Percentiles rank a stretch among this genome's conserved stretches.
Evolutionary conservation across 2,797 vertebrate species (phyloP).

Genomic region (Echiichthys vipera): DNA sequence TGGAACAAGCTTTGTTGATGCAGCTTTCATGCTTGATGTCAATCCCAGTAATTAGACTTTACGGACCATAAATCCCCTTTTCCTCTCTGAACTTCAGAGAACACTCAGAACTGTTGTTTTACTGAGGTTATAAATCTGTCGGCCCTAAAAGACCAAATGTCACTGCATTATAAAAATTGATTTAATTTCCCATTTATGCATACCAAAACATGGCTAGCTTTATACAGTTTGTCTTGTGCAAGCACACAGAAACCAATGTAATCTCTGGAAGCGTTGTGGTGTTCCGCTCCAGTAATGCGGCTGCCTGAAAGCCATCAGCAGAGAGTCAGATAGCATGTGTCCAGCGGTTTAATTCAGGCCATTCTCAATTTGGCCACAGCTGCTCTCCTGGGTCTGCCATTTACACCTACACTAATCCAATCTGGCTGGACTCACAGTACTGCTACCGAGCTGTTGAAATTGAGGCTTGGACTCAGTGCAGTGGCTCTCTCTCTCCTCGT

Average conservation of each 20-base stretch:
- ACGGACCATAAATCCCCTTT: constrained; percentile 57
- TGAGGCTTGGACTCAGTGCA: constrained; percentile 51
- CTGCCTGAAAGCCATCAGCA: constrained; percentile 24
- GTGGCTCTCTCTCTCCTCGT: constrained; percentile 43
- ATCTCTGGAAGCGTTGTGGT: constrained; percentile 22
- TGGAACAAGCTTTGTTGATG: constrained; percentile 62
- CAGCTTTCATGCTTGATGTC: constrained; percentile 57
- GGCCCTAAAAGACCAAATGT: constrained; percentile 38
- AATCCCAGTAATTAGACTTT: constrained; percentile 60
- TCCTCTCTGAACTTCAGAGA: constrained; percentile 51
- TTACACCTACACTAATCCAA: constrained; percentile 75
- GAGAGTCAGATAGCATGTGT: constrained; percentile 48
- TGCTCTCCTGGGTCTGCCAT: constrained; percentile 54
- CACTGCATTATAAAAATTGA: constrained; percentile 19
- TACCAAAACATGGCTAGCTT: constrained; percentile 7
- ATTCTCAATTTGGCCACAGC: constrained; percentile 69
- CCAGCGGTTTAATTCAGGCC: constrained; percentile 62
- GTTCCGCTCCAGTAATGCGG: constrained; percentile 13
- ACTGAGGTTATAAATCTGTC: constrained; percentile 38
- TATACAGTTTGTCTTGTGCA: constrained; percentile 26
- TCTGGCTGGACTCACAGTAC: constrained; percentile 58
- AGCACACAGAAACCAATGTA: constrained; percentile 28
- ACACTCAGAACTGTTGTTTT: constrained; percentile 47
- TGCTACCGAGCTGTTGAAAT: constrained; percentile 40
- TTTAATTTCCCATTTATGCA: constrained; percentile 27